Conservation (phyloP, 1,140 invertebrate species). For the Drosophila azteca region DNA sequence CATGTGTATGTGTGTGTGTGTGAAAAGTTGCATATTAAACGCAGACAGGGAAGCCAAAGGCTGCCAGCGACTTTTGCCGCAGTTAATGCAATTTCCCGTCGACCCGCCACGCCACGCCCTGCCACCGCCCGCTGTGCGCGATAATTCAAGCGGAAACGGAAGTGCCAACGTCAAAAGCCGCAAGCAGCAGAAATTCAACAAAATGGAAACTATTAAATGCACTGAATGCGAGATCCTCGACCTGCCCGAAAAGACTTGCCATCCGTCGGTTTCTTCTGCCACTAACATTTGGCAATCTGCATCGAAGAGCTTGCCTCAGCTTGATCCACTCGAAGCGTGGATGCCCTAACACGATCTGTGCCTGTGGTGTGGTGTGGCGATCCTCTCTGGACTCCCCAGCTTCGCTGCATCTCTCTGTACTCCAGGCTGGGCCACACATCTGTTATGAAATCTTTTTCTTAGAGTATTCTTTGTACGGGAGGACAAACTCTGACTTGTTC, state of each 20-base stretch:
- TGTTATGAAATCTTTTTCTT: neutral
- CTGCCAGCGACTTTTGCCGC: slow-evolving; percentile 68
- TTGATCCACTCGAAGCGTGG: no score
- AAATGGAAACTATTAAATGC: slow-evolving; percentile 81
- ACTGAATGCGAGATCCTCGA: slow-evolving; percentile 51
- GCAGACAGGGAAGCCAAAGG: slow-evolving; percentile 62
- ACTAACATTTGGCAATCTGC: slow-evolving; percentile 36
- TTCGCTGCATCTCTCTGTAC: no score
- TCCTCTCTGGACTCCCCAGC: no score
- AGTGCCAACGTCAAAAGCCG: slow-evolving; percentile 79
- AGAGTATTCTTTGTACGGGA: neutral
- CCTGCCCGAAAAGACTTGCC: slow-evolving; percentile 20
- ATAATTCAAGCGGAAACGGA: slow-evolving; percentile 82
- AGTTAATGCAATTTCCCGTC: slow-evolving; percentile 78
- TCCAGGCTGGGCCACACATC: no score
- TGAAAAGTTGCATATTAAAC: slow-evolving; percentile 81
- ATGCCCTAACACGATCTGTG: no score
- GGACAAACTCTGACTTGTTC: slow-evolving; percentile 36
- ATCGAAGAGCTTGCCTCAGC: no score
- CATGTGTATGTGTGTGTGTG: slow-evolving; percentile 42
- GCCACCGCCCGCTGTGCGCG: slow-evolving; percentile 64
- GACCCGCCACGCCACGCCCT: slow-evolving; percentile 28
- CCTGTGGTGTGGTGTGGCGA: no score
- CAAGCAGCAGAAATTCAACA: slow-evolving; percentile 63
- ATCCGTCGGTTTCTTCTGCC: slow-evolving; percentile 13